phyloP scores from a whole-genome alignment of 2,797 vertebrate genomes.

The Hapalemur alaotrensis region DNA sequence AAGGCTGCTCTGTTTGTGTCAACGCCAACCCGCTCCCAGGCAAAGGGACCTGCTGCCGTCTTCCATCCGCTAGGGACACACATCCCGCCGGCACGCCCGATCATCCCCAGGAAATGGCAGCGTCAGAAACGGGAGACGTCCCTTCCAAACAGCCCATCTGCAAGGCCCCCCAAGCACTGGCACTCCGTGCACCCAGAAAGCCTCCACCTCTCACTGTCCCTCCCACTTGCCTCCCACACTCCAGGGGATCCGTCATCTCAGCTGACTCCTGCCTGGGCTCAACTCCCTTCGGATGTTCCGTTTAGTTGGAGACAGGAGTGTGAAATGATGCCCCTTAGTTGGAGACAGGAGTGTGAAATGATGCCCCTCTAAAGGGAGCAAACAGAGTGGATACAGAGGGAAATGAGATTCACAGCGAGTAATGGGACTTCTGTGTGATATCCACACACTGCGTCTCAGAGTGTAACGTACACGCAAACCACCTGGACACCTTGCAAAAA shows the following conservation, averaged over 20 bases:
- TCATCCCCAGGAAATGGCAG: background rate
- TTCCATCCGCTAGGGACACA: accelerated
- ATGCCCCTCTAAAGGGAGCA: background rate
- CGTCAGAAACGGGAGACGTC: background rate
- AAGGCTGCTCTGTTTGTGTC: background rate
- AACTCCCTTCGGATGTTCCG: background rate
- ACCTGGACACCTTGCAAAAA: background rate
- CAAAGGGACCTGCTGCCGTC: background rate
- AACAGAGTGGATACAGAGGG: background rate
- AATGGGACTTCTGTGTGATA: too few relatives aligned
- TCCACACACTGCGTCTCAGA: background rate
- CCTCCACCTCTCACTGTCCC: background rate
- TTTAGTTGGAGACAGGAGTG: background rate
- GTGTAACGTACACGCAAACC: accelerated
- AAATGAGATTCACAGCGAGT: accelerated
- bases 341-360: background rate
- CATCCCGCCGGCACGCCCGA: background rate
- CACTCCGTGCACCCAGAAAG: background rate
- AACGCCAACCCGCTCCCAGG: background rate
- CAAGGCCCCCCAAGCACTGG: background rate
- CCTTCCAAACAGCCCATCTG: background rate
- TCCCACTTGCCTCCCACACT: background rate
- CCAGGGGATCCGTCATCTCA: too few relatives aligned
- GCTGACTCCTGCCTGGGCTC: background rate
- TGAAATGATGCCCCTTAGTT: background rate